Conservation (phyloP, 2,888 invertebrate genomes). For the Epinotia demarniana region DNA sequence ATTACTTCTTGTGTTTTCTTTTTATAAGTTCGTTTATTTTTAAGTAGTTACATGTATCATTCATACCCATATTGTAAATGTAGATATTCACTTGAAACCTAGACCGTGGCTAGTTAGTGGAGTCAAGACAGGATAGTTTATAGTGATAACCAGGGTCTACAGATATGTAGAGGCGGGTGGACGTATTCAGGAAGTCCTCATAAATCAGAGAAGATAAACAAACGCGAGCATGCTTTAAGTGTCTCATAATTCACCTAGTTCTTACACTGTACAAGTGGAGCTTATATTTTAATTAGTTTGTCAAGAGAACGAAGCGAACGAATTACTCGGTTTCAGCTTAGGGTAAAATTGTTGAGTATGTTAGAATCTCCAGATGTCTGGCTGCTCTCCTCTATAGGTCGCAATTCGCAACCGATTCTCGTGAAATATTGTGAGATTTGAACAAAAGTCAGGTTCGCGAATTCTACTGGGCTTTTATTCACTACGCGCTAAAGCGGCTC, state of each 20-base stretch:
- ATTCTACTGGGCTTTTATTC: too few relatives aligned
- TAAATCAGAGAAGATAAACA: constrained; percentile 27
- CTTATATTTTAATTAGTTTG: background rate
- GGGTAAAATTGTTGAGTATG: too few relatives aligned
- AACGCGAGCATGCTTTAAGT: constrained; percentile 15
- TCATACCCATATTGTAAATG: too few relatives aligned
- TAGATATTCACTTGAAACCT: background rate
- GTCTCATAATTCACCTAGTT: constrained; percentile 16
- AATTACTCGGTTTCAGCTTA: too few relatives aligned
- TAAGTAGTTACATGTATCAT: background rate
- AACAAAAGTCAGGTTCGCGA: too few relatives aligned
- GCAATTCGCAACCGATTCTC: too few relatives aligned
- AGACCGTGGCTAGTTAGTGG: background rate
- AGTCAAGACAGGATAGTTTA: background rate
- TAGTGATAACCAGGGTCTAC: constrained; percentile 4
- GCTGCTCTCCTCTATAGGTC: too few relatives aligned
- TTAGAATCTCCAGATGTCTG: too few relatives aligned
- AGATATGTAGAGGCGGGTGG: background rate
- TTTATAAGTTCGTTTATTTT: background rate
- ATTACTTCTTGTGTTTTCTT: too few relatives aligned
- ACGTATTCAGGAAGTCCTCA: constrained; percentile 32
- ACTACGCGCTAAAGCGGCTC: too few relatives aligned
- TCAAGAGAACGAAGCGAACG: too few relatives aligned
- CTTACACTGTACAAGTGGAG: constrained; percentile 1
- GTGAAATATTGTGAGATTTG: too few relatives aligned